Conservation (phyloP, 2,113 vertebrate species). For the Callocephalon fimbriatum region DNA sequence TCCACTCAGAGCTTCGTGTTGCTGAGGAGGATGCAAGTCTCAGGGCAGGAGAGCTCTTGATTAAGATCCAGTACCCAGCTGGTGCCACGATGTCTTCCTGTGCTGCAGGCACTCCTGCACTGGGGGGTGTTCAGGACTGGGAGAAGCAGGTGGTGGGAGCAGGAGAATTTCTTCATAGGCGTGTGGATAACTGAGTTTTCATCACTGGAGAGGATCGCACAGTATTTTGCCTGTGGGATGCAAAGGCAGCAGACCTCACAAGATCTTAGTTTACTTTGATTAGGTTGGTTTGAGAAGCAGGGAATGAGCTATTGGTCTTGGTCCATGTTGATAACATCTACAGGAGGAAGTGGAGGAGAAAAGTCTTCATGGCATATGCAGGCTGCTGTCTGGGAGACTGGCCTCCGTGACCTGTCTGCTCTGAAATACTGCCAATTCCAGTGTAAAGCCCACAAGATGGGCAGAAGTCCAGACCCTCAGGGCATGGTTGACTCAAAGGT, state of each 20-base stretch:
- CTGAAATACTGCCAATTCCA: not conserved
- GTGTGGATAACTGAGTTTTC: not conserved
- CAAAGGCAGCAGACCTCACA: not conserved
- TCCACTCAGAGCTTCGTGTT: not conserved
- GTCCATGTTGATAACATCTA: not conserved
- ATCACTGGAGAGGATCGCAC: not conserved
- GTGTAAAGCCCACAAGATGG: fast-evolving
- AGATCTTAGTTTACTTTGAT: not conserved
- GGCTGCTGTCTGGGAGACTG: not conserved
- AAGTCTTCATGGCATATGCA: not conserved
- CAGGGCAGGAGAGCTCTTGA: not conserved
- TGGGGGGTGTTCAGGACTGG: not conserved
- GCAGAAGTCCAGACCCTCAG: not conserved
- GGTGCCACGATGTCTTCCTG: not conserved
- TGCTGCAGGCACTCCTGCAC: not conserved
- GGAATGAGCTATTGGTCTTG: not conserved
- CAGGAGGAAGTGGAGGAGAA: not conserved
- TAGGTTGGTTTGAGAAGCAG: not conserved
- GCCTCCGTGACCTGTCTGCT: not conserved
- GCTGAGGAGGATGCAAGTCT: not conserved
- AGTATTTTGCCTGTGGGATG: not conserved
- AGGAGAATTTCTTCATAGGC: not conserved
- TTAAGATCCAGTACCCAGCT: not conserved
- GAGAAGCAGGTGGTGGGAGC: not conserved
- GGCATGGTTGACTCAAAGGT: not conserved